Base-by-base conservation (phyloP, 1,140 invertebrate species). In the Macrosteles quadrilineatus region DNA sequence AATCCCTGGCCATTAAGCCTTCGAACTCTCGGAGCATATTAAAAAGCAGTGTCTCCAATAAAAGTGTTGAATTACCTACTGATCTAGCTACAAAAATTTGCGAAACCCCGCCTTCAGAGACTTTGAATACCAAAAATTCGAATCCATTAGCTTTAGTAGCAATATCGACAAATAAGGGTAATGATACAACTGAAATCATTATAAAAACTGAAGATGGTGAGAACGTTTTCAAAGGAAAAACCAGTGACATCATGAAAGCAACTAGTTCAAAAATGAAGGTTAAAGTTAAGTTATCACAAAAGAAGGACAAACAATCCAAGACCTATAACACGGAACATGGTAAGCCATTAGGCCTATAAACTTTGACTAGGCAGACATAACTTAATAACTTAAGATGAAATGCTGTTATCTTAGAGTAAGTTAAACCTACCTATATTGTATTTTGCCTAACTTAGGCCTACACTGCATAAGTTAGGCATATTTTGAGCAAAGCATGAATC, bases 161-260 rank as follows among this genome's bases (percentile, higher is more conserved):
- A 43, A 66, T 66, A 25, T 66, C 63, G 2, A 66, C 63, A 23
- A 31, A 66, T 27, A 66, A 66, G 45, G 19, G 32, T 43, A 36
- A 45, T 11, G 23, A 66, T 45, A 45, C 63, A 1, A 66, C 63
- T 25, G 63, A 66, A 66, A 66, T 66, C n/a, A 25, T 66, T 12
- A 66, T 66, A 43, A 66, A 66, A 66, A 66, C 63, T 27, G 63
- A 66, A 2, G 27, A 45, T 21, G 63, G 63, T 66, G 63, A 66
- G 25, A 43, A 66, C 6, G 9, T 66, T 27, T 66, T 36, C 17
- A 66, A 66, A 66, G 63, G 63, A 43, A 66, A 66, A 45, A 66
- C 63, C 2, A 66, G 63, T 43, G 63, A 66, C 12, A 66, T 66
- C 21, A 66, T 66, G 63, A 66, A 66, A 66, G 63, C 63, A 43